Base-by-base conservation (phyloP, 2,113 vertebrate genomes). In the Lipophrys pholis region DNA sequence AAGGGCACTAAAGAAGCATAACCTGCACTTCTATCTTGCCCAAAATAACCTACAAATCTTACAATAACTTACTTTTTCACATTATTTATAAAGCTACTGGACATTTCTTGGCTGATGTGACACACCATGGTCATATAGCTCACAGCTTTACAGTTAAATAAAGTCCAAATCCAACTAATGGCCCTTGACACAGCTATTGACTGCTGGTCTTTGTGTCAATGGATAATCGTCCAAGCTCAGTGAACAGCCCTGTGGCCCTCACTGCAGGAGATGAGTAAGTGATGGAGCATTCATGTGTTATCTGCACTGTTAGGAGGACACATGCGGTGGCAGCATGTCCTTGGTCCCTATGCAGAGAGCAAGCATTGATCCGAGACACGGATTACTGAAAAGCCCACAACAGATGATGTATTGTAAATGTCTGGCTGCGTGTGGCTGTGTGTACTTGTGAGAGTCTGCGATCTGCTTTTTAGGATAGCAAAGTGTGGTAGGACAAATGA, bases 311-410 rank as follows among this genome's bases (percentile, higher is more conserved):
- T 74, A 64, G 69, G 75, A 80, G 89, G 77, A 82, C 87, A 79
- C 82, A 80, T 87, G 90, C 68, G 80, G 86, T 70, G 87, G 84
- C 83, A 73, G 78, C 78, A 69, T 73, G 69, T 85, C 75, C 83
- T 69, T 50, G 65, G 78, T 71, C 76, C 57, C 76, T 67, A 65
- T 60, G 72, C 75, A 72, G 81, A 79, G 70, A 80, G 50, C 50
- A 69, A 73, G 58, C 67, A 89, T 92, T 43, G 83, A 92, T 91
- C 86, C 78, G 61, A 79, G 70, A 76, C 59, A 54, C 51, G 76
- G 84, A 90, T 89, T 89, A 91, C 62, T 45, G 83, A 84, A 85
- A 81, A 90, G 75, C 85, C 64, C 54, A 21, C 80, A 72, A 80
- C 84, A 88, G 88, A 87, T 87, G 78, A 92, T 67, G 70, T 46